Evolutionary conservation across 2,888 invertebrate genomes (phyloP), one percentile per base, ranked within the genome.

Genomic region (Flexamia atlantica): DNA sequence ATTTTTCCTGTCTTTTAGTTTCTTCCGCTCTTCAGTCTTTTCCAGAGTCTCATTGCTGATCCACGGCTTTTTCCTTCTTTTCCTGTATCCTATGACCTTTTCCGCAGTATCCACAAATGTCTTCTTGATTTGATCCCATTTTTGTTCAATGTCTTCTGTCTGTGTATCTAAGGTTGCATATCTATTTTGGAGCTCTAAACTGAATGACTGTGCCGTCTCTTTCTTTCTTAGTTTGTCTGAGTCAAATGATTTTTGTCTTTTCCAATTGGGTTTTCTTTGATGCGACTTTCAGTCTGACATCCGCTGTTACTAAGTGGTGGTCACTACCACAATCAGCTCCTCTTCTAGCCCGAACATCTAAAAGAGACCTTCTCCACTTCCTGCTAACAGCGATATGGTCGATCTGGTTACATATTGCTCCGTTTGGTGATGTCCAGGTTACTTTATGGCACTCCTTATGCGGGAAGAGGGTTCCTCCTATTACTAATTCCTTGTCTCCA

Each of bases 361-460:
- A 76, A 0, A 85, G 12, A 4, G 84, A 85, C 0, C 36, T 60
- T 36, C 79, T 14, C 82, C 83, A 85, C 20, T 68, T 70, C 28
- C 40, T 81, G 40, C 40, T 60, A 20, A 85, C 14, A 0, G 76
- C 40, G 12, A 85, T 40, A 40, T 85, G 82, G 42, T 85, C 83
- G 0, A 85, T 85, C 53, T 85, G 84, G 1, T 85, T 85, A 64
- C 32, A 57, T 20, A 68, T 76, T 10, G 28, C 32, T 12, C 42
- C 32, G 40, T 83, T 82, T 25, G 84, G 83, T 0, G 83, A 82
- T 1, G 2, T 79, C 85, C 84, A 85, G 0, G 84, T 85, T 3
- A 36, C 32, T 64, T 85, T 81, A 57, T 85, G 32, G n/a, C n/a
- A n/a, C n/a, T n/a, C n/a, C n/a, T n/a, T n/a, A n/a, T n/a, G n/a